phyloP scores from a whole-genome alignment of 64 coral and sea anemone genomes.

The Porites australiensis region DNA sequence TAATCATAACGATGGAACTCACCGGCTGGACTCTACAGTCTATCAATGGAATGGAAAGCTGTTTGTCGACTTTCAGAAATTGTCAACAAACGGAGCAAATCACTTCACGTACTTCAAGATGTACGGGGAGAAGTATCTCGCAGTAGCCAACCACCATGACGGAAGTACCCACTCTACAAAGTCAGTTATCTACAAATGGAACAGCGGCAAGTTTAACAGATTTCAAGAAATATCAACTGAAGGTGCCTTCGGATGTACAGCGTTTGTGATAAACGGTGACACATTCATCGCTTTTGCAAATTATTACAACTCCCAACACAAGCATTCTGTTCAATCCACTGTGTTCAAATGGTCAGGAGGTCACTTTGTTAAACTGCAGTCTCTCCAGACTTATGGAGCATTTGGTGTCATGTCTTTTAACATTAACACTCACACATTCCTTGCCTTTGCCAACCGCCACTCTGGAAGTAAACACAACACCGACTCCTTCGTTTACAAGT shows the following conservation, averaged over 20 bases:
- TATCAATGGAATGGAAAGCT: neutral
- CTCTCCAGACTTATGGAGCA: conserved; percentile 19
- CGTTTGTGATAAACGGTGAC: neutral
- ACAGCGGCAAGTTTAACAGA: neutral
- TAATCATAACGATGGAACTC: neutral
- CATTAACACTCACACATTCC: conserved; percentile 54
- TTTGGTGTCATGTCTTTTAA: conserved; percentile 45
- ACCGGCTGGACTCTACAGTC: neutral
- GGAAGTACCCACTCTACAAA: neutral
- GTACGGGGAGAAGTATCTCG: neutral
- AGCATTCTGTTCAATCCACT: neutral
- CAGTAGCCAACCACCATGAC: neutral
- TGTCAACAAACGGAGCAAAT: neutral
- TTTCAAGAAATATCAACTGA: neutral
- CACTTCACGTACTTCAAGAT: conserved; percentile 26
- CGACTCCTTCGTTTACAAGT: conserved; percentile 13
- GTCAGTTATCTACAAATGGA: conserved; percentile 22
- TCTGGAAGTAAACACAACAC: neutral
- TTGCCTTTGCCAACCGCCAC: conserved; percentile 23
- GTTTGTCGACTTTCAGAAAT: conserved; percentile 34
- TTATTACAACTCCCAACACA: neutral
- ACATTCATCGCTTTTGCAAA: neutral
- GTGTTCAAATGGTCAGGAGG: too few relatives aligned
- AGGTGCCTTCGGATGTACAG: neutral
- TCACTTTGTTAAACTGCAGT: conserved; percentile 1